Percentiles rank a stretch among this genome's conserved stretches.
Conservation (phyloP, 2,113 vertebrate genomes). For the Psittacula cyanocephala region DNA sequence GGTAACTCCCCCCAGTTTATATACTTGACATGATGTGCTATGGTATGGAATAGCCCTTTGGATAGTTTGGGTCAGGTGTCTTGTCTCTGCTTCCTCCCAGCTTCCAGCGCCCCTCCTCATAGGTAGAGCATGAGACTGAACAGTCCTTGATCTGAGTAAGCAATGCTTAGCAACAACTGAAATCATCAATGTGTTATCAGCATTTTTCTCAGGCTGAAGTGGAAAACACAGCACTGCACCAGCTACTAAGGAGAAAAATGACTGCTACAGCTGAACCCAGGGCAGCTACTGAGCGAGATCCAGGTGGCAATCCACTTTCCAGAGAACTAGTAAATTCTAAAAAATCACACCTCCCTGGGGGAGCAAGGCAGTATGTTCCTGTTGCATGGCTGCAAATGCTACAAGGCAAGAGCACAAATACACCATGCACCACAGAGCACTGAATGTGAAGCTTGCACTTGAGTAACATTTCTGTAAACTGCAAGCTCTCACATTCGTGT, state of each 20-base stretch:
- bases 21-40: background rate
- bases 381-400: background rate
- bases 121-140: background rate
- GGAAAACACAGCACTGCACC: no score
- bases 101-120: background rate
- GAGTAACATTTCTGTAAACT: background rate
- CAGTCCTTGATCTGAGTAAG: background rate
- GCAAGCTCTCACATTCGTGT: fast-evolving
- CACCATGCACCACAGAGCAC: fast-evolving
- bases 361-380: fast-evolving
- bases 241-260: background rate
- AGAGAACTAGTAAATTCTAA: background rate
- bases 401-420: background rate
- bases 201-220: no score
- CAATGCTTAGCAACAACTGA: background rate
- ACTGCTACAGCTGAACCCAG: background rate
- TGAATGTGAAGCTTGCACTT: background rate
- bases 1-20: background rate
- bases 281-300: background rate
- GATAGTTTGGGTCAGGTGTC: background rate
- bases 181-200: background rate
- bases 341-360: fast-evolving
- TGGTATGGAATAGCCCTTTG: background rate
- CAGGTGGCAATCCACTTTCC: background rate
- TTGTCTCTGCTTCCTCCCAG: background rate